Evolutionary conservation across 2,888 invertebrate genomes (phyloP), one percentile per base, ranked within the genome.

Genomic region (Caenorhabditis sp.): DNA sequence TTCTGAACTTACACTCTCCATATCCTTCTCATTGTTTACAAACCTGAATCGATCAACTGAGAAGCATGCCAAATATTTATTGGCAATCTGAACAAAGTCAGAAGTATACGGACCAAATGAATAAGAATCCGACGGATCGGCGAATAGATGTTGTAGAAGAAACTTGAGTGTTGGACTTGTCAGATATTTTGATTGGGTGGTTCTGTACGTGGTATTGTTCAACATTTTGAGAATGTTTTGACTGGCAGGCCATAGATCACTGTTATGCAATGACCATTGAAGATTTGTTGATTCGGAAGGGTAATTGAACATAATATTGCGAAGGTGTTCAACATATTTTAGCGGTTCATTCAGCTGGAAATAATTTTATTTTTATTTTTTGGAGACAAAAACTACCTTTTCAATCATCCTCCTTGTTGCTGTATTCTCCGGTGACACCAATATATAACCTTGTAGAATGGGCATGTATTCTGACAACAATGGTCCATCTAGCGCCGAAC

Each of bases 391-490:
- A 31, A 51, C 14, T 12, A 67, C 69, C 49, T 62, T 55, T 19
- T 78, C 73, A 10, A 86, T 75, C n/a, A 86, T 58, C 62, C 73
- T 49, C 36, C 81, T 61, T 0, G 79, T 78, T 1, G 78, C 68
- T 17, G 81, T 70, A 24, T 76, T 73, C 49, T 81, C 75, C 0
- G 86, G 86, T 14, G 84, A 60, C 6, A 86, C 83, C 1, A 86
- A 77, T 58, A 86, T 84, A 53, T 77, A 83, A 12, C 86, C 85
- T 31, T 76, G 76, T 14, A 86, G 84, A 81, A 86, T 64, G 0
- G 83, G 78, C 19, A 70, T 63, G 24, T 82, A 50, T 49, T 71
- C 65, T 21, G 64, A 60, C 17, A 72, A 36, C 37, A 71, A 49
- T 17, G 69, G 58, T 12, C 63, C 63, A 24, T 71, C 73, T n/a